These are phyloP conservation scores for Cairina moschata DNA, from an alignment of 2,113 vertebrate genomes.

Conservation along the genomic window DNA sequence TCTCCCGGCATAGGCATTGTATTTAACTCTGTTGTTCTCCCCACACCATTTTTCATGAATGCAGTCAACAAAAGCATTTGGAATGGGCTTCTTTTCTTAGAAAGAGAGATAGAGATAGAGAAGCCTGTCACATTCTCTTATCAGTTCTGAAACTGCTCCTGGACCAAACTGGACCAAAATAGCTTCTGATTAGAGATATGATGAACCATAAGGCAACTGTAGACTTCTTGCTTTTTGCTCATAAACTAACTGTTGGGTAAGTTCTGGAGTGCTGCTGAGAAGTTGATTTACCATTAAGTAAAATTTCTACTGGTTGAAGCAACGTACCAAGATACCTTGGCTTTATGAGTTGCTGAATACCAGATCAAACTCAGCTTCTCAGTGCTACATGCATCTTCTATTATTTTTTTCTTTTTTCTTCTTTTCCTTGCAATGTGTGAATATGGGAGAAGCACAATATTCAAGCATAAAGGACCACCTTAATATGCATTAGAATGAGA, in stretches of 20 bases:
- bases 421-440: not conserved
- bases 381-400: not conserved
- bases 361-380: not conserved
- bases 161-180: not conserved
- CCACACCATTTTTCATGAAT: not conserved
- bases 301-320: not conserved
- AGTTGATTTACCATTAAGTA: not conserved
- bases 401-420: not conserved
- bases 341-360: constrained; percentile 5
- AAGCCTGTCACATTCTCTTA: not conserved
- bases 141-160: not conserved
- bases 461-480: not conserved
- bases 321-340: not conserved
- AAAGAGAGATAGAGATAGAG: not conserved
- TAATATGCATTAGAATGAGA: constrained; percentile 35
- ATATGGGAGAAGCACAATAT: not conserved
- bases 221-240: not conserved
- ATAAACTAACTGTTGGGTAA: not conserved
- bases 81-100: not conserved
- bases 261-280: not conserved
- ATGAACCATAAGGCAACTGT: not conserved
- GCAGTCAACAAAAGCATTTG: not conserved
- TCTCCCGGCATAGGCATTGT: accelerated
- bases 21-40: not conserved
- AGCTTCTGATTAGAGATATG: not conserved